Base-by-base conservation (phyloP, 1,140 invertebrate species). In the Ooceraea biroi region DNA sequence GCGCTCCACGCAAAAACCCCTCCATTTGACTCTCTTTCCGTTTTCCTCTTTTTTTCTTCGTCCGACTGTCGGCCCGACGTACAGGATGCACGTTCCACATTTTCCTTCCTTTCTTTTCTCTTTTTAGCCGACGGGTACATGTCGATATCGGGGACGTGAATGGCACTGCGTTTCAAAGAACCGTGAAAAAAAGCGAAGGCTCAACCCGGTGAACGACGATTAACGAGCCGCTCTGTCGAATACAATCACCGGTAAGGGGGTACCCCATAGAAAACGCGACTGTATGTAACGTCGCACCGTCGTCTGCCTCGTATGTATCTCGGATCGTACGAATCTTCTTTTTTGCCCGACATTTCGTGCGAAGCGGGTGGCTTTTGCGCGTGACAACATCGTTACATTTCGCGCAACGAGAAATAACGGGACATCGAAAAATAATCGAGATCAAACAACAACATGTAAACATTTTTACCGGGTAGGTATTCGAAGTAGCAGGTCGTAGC, bases 81-180 rank as follows among this genome's bases (percentile, higher is more conserved):
- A 66, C 63, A 58, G 57, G 61, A 86, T 80, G 55, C 84, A 84
- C 83, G 48, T 66, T 55, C 76, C 14, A 61, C 65, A 72, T 71
- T 71, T 57, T 50, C 36, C 3, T 80, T 66, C 44, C 65, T 71
- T 57, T 50, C 25, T 1, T 85, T 66, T 52, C 65, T 85, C 57
- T 82, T 66, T 82, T 55, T 30, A 19, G 25, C 65, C 30, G 63
- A 11, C 69, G 58, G 57, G 65, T 71, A 65, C 48, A 57, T 48
- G 36, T 50, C 72, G 80, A 78, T 87, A 88, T 88, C 85, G 72
- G 52, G 41, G n/a, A 73, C 52, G 46, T 61, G 83, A 83, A 78
- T 78, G 60, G 58, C 44, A 88, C 86, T 55, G 85, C 82, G 61
- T 84, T 66, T 50, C 44, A 86, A 78, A 84, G 58, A 77, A 66